Conservation (phyloP, 1,140 invertebrate species). For the Drosophila parvula region DNA sequence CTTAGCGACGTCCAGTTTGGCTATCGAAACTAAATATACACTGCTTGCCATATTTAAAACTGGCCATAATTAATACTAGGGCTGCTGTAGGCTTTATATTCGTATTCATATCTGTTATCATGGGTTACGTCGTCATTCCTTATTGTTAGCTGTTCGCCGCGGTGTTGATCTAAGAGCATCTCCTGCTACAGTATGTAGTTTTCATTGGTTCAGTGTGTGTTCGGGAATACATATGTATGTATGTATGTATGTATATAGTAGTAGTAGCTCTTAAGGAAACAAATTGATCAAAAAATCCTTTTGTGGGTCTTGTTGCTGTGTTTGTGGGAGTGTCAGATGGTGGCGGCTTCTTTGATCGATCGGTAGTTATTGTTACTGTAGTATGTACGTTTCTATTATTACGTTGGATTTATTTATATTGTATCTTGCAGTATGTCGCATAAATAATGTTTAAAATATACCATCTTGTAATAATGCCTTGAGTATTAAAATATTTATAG, state of each 20-base stretch:
- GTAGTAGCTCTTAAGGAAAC: conserved; percentile 16
- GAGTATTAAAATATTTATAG: conserved; percentile 80
- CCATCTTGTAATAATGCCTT: conserved; percentile 60
- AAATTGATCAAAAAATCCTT: conserved; percentile 30
- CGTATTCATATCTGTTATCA: conserved; percentile 25
- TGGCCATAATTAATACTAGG: conserved; percentile 64
- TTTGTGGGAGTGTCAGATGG: conserved; percentile 48
- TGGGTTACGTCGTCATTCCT: conserved; percentile 29
- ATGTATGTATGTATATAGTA: no score
- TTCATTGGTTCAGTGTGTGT: conserved; percentile 21
- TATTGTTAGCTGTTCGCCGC: conserved; percentile 50
- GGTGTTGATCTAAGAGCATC: conserved; percentile 18
- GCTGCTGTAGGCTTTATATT: conserved; percentile 30
- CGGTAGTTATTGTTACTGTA: conserved; percentile 59
- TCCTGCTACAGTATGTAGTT: conserved; percentile 1
- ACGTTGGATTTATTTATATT: conserved; percentile 64
- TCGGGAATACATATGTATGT: conserved; percentile 1
- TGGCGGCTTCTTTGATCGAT: conserved; percentile 47
- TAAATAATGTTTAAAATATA: conserved; percentile 81
- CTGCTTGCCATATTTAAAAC: conserved; percentile 52
- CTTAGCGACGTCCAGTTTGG: conserved; percentile 69
- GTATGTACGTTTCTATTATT: conserved; percentile 67
- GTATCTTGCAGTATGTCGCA: conserved; percentile 70
- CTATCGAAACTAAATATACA: conserved; percentile 76
- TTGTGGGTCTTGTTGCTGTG: conserved; percentile 29